Conservation (phyloP, 2,113 vertebrate genomes). For the Chauna torquata region DNA sequence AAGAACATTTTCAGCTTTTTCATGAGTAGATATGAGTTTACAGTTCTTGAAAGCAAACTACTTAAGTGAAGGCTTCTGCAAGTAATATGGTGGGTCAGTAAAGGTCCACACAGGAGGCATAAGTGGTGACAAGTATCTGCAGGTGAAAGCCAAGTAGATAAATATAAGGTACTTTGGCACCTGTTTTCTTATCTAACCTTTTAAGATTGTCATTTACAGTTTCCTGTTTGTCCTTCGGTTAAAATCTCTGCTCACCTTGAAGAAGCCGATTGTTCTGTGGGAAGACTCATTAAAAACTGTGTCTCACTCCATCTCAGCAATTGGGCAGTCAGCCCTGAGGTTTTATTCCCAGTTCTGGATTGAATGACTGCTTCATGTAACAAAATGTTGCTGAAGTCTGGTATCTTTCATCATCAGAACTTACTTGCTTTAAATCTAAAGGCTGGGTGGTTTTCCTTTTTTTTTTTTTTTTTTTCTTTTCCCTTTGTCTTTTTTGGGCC, state of each 20-base stretch:
- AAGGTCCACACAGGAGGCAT: background rate
- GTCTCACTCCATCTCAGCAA: background rate
- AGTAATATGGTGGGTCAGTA: background rate
- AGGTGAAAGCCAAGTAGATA: conserved; percentile 58
- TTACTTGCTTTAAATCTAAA: background rate
- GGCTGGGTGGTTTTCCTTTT: background rate
- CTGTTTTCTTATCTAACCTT: conserved; percentile 66
- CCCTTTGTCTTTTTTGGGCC: background rate
- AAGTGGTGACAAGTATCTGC: conserved; percentile 40
- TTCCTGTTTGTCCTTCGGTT: conserved; percentile 61
- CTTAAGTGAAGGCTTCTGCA: background rate
- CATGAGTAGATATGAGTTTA: background rate
- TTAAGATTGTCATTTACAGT: conserved; percentile 35
- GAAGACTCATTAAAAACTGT: background rate
- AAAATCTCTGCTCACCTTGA: conserved; percentile 46
- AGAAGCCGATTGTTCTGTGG: background rate
- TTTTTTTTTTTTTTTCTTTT: background rate
- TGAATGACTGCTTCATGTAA: background rate
- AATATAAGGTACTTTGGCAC: conserved; percentile 56
- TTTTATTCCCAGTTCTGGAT: background rate
- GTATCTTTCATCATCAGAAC: background rate
- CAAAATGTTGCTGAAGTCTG: background rate
- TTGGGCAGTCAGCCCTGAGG: background rate
- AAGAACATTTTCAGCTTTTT: background rate
- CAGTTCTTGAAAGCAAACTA: background rate